Evolutionary conservation across 2,888 invertebrate species (phyloP).

Genomic region (Melanchra persicariae): DNA sequence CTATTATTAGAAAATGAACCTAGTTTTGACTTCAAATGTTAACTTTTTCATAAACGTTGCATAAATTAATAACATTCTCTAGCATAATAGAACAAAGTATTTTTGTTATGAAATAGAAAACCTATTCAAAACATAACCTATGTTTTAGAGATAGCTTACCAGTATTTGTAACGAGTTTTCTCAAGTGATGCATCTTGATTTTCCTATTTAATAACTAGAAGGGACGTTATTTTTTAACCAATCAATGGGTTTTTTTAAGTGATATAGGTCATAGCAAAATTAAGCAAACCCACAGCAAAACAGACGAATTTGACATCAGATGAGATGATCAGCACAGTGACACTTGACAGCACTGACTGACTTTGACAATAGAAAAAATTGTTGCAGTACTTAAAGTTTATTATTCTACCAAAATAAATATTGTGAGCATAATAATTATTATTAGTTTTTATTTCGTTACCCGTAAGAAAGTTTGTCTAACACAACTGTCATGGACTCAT

Average conservation of each 20-base stretch:
- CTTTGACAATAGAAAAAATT: background rate
- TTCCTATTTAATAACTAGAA: background rate
- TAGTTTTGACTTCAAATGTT: background rate
- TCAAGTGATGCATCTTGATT: slow-evolving; percentile 65
- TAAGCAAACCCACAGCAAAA: slow-evolving; percentile 25
- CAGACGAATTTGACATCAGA: slow-evolving; percentile 26
- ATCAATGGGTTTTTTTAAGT: background rate
- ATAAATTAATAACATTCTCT: background rate
- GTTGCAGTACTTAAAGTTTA: background rate
- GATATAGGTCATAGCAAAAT: slow-evolving; percentile 42
- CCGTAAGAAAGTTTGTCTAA: background rate
- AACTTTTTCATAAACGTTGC: background rate
- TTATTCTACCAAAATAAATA: slow-evolving; percentile 17
- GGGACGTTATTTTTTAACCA: slow-evolving; percentile 1
- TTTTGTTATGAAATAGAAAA: slow-evolving; percentile 31
- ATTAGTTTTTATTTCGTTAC: background rate
- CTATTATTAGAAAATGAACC: background rate
- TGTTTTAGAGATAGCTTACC: slow-evolving; percentile 58
- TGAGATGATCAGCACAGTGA: no score
- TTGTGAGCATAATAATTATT: background rate
- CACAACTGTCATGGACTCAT: no score
- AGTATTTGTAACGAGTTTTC: slow-evolving; percentile 57
- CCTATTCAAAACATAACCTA: slow-evolving; percentile 47
- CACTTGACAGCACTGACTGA: background rate
- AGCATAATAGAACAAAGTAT: background rate